Base-by-base conservation (phyloP, 2,888 invertebrate species). In the Melikaiella ostensackeni region DNA sequence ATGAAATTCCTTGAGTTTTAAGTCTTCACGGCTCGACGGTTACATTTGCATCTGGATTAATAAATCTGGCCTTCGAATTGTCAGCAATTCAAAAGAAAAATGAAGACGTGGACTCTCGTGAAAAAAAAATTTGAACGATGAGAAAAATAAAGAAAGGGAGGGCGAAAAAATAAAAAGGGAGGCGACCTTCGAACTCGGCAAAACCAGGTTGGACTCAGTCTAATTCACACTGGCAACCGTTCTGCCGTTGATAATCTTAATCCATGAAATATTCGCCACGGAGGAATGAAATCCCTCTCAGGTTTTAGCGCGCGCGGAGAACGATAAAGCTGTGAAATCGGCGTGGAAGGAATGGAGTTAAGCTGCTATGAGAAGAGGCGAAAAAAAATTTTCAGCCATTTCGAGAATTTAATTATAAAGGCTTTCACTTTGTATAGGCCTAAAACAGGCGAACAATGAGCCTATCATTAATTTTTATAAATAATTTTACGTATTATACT, bases 231-330 rank as follows among this genome's bases (percentile, higher is more conserved):
- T 77, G 74, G 75, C n/a, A 77, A 75, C 74, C 50, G 79, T 80
- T 75, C 78, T 64, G 77, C 75, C 77, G 66, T 78, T 75, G 78
- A 81, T 85, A 82, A 85, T 86, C 84, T 85, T 84, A 86, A 87
- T 86, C 85, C 85, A 77, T 86, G 81, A 84, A 86, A 86, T 85
- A 85, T 83, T 86, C 81, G 80, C 81, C 79, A 79, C 75, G 63
- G 73, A 78, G 79, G 81, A 80, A 57, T 82, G 80, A 81, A 81
- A 83, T 84, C 75, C 75, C 77, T 81, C 75, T 78, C 77, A 63
- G 30, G 77, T 79, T 74, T 79, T 78, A 78, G 75, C 76, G 55
- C 75, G 75, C 66, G 76, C 79, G 79, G 78, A 75, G 79, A 80
- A 77, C 82, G 82, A 85, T 83, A 84, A 85, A 85, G 77, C 79